Evolutionary conservation across 2,888 invertebrate genomes (phyloP), one percentile per base, ranked within the genome.

Genomic region (Trypoxylon attenuatum): DNA sequence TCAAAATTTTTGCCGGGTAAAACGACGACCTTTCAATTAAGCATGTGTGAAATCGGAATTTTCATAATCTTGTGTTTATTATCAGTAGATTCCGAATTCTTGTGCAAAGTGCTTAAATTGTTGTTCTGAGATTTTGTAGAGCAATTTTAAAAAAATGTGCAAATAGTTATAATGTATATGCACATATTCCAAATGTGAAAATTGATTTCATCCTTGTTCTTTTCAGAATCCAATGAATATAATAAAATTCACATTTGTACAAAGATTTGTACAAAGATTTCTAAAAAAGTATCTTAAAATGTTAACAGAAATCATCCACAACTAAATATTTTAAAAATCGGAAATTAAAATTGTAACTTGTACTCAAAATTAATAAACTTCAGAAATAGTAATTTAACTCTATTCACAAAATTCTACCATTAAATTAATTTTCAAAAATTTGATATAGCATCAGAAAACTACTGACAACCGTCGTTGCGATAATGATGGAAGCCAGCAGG

Each of bases 361-460:
- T 15, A 16, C 16, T 38, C 13, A 38, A 38, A 8, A 16, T n/a
- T n/a, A n/a, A n/a, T n/a, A 38, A n/a, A 38, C 38, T 13, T 5
- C 5, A 42, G n/a, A 39, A 19, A 22, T 23, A 18, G 0, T 47
- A n/a, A 15, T 47, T 21, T 2, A 47, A 52, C 51, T 18, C 27
- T 2, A n/a, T 5, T 18, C 25, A 38, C 49, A 53, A 4, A 23
- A 33, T n/a, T n/a, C n/a, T n/a, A 45, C 5, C 5, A 13, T 22
- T 22, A 1, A 5, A 22, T 22, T 5, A n/a, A 3, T 8, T 6
- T 50, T 4, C 21, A 21, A 21, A 50, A 21, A 21, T n/a, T 18
- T 18, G 8, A 54, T 72, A 65, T 69, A 83, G 85, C 85, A 85
- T 85, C 85, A 85, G 85, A 76, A 60, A 49, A 66, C 78, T 50